Base-by-base conservation (phyloP, 2,888 invertebrate genomes). In the Cyrtodaria siliqua region DNA sequence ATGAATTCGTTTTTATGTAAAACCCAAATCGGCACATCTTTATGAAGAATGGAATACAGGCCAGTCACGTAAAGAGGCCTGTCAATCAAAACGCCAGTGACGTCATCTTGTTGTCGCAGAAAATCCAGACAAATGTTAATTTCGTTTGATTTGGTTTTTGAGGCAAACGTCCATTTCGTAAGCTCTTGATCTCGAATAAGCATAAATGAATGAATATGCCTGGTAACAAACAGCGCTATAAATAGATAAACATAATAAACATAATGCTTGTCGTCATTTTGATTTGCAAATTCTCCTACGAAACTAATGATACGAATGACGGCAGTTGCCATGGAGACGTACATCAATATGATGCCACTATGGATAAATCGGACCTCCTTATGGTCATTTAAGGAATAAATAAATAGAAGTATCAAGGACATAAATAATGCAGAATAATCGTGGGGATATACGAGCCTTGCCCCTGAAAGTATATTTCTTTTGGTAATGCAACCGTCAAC, bases 301-400 rank as follows among this genome's bases (percentile, higher is more conserved):
- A 24, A 33, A 6, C 29, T 38, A 18, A 29, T 42, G 12, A 83
- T 3, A 24, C 55, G 52, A 1, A 67, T 24, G 47, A 80, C 29
- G 33, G 72, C 68, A 64, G 73, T 47, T 16, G 81, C 69, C 27
- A 72, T 74, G 8, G 85, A 62, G 2, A 88, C 76, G 23, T 85
- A 82, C 57, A 88, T 50, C 27, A 89, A 66, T 12, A 88, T 83
- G 24, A 89, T 64, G 18, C 70, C 63, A 63, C 89, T 87, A 44
- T 89, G 87, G 40, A 89, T 20, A 50, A 90, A 89, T 9, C 90
- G 57, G 2, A 84, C 47, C 79, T 90, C 90, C 60, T 89, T 90
- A 63, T 90, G 89, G 4, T 82, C 82, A 57, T 84, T 83, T 14
- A 66, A 49, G 26, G 87, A 86, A 73, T 87, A 89, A 12, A 84